Evolutionary conservation across 2,888 invertebrate genomes (phyloP).

Genomic region (Onthophagus sagittarius): DNA sequence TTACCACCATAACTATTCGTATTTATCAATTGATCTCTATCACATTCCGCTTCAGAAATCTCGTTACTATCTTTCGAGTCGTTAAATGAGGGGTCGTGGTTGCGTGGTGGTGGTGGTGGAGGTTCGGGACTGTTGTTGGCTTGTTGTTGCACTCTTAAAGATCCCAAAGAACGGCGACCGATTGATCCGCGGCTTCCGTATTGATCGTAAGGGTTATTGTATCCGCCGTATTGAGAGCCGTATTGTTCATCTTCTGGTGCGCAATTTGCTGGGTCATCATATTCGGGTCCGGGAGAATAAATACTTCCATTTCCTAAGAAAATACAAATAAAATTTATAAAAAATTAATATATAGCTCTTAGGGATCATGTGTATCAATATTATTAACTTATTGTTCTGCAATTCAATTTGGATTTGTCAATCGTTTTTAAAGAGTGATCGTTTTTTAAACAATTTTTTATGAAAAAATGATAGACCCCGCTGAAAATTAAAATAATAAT

Average conservation of each 20-base stretch:
- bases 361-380: too few relatives aligned
- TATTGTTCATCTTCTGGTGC: slow-evolving; percentile 89
- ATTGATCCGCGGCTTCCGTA: slow-evolving; percentile 84
- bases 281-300: slow-evolving; percentile 81
- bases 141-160: slow-evolving; percentile 57
- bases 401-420: too few relatives aligned
- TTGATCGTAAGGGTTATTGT: slow-evolving; percentile 85
- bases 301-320: slow-evolving; percentile 69
- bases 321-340: neutral
- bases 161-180: slow-evolving; percentile 52
- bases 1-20: slow-evolving; percentile 83
- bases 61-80: slow-evolving; percentile 93
- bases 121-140: slow-evolving; percentile 59
- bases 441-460: too few relatives aligned
- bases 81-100: slow-evolving; percentile 82
- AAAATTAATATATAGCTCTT: neutral
- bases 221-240: slow-evolving; percentile 75
- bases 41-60: slow-evolving; percentile 90
- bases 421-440: too few relatives aligned
- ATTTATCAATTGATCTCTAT: slow-evolving; percentile 73
- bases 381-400: too few relatives aligned
- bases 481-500: too few relatives aligned
- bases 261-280: slow-evolving; percentile 91
- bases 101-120: slow-evolving; percentile 73
- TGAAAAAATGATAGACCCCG: too few relatives aligned